Evolutionary conservation across 2,888 invertebrate genomes (phyloP).

Genomic region (Ceramica pisi): DNA sequence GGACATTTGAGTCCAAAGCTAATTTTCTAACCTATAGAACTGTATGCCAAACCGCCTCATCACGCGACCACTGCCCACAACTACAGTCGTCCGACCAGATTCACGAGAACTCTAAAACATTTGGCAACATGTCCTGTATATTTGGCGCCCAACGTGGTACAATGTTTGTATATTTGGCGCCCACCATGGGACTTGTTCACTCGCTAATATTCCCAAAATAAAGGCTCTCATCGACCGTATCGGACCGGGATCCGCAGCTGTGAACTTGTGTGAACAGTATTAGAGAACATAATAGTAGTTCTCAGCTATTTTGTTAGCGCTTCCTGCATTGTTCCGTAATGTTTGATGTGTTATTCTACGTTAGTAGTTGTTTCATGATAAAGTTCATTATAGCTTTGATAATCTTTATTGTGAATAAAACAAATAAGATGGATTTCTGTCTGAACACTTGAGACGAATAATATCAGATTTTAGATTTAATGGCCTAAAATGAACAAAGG

Average conservation of each 20-base stretch:
- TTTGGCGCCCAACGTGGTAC: constrained; percentile 49
- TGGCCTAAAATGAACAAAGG: background rate
- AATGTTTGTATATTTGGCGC: constrained; percentile 52
- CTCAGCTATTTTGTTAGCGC: constrained; percentile 51
- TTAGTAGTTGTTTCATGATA: constrained; percentile 27
- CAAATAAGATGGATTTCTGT: background rate
- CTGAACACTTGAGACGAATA: constrained; percentile 5
- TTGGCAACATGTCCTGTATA: constrained; percentile 42
- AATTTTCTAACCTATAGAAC: constrained; percentile 22
- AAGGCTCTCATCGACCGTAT: constrained; percentile 45
- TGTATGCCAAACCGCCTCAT: constrained; percentile 31
- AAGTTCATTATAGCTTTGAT: constrained; percentile 20
- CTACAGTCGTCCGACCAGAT: constrained; percentile 23
- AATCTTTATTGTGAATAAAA: constrained; percentile 29
- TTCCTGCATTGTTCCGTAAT: constrained; percentile 49
- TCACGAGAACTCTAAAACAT: constrained; percentile 39
- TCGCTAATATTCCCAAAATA: constrained; percentile 54
- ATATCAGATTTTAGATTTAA: constrained; percentile 1
- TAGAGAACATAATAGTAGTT: constrained; percentile 55
- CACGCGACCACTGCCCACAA: constrained; percentile 19
- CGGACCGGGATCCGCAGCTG: constrained; percentile 48
- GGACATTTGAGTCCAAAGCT: constrained; percentile 15
- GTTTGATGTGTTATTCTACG: constrained; percentile 45
- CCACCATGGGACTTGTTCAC: constrained; percentile 53
- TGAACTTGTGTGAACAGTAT: constrained; percentile 49